Base-by-base conservation (phyloP, 1,140 invertebrate species). In the Pseudomyrmex gracilis region DNA sequence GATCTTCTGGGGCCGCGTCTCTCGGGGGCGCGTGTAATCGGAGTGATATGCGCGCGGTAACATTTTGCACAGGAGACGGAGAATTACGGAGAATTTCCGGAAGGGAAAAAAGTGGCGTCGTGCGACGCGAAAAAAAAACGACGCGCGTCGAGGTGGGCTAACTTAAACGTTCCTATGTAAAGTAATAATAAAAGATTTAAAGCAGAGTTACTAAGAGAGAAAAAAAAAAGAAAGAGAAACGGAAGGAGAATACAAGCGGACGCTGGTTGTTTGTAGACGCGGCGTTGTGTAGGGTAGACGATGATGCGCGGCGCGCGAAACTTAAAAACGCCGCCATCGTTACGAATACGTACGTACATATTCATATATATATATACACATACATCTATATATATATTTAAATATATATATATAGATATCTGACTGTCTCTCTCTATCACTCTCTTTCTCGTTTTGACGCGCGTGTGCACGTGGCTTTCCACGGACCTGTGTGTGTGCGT, bases 141-240 rank as follows among this genome's bases (percentile, higher is more conserved):
- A 91, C 89, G 86, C 67, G 83, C 73, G 83, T 90, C 89, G 88
- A 87, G 91, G 90, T 92, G 93, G 92, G 92, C 91, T 93, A 91
- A 93, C 91, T 89, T 92, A 93, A 94, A 94, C 93, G 93, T 94
- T 94, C 93, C 93, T 94, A 94, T 94, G 93, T 94, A 94, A 94
- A 94, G 93, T 94, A 93, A 93, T 93, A 93, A 94, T 93, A 92
- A 93, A 34, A 91, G 86, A 90, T 92, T 90, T 87, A 91, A 73
- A 85, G 60, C 82, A 87, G 78, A 85, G 90, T 91, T 90, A 92
- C 90, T 91, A 92, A 91, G 71, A 76, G 55, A 87, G 80, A 74
- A 78, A 66, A 60, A 87, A 84, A 74, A 78, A 66, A 77, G 43
- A 66, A 73, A 58, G 68, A 76, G 13, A 71, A 60, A 68, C 13